Evolutionary conservation across 2,888 invertebrate genomes (phyloP), one percentile per base, ranked within the genome.

Genomic region (Automeris io): DNA sequence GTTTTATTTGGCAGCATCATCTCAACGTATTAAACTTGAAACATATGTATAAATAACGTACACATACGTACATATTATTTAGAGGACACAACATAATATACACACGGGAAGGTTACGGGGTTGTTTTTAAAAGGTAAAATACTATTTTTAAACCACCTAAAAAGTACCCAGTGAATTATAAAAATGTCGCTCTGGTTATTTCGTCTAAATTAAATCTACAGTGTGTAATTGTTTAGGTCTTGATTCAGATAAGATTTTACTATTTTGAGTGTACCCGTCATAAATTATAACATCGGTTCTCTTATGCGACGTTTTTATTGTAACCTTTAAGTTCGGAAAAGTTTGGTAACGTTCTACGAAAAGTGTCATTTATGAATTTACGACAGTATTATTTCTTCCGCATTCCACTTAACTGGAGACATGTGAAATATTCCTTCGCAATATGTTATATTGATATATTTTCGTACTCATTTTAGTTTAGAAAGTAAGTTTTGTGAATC

Each of bases 361-460:
- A 70, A 68, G 58, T 71, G 75, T 69, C 69, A 69, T 70, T 68
- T 70, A 68, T 62, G 57, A 75, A 74, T 78, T 76, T 73, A 78
- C 64, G 64, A 59, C 60, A 60, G 62, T 67, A 70, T 69, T 70
- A 67, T 66, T 61, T 61, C 54, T 55, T 51, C 46, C 51, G 47
- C 52, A 52, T 58, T 52, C 51, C 46, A 51, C 53, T 51, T 52
- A 48, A 51, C 52, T 51, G 45, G 45, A 50, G 57, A 61, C 54
- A 53, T 54, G 54, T 53, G 51, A 53, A 56, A 39, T 34, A 39
- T 39, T 21, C 23, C 35, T 11, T 7, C 11, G 31, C 24, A 18
- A 18, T 37, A 32, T 32, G 35, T 34, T 34, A 32, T 29, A 39
- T 9, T 23, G 29, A 24, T 25, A 35, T 35, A 40, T 12, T 18